These are phyloP conservation scores for Lathronympha strigana DNA, from an alignment of 2,888 invertebrate genomes.

Conservation along the genomic window DNA sequence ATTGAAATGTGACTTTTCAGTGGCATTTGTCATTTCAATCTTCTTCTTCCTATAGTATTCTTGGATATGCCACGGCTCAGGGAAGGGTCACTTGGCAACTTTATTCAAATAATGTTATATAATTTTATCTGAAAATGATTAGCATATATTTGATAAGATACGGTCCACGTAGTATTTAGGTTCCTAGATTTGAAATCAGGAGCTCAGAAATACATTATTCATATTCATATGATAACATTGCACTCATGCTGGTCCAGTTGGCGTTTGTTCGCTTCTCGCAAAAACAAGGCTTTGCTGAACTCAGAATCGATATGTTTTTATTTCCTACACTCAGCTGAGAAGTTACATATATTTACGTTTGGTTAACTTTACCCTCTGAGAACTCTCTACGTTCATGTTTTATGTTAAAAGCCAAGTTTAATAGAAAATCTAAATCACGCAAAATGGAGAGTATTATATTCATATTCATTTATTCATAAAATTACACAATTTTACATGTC, in stretches of 20 bases:
- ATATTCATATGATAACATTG: slow-evolving; percentile 26
- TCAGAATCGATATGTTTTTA: slow-evolving; percentile 13
- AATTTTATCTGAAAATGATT: background rate
- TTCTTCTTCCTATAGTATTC: no score
- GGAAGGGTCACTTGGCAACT: no score
- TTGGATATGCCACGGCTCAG: no score
- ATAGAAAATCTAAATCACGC: no score
- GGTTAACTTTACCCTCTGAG: background rate
- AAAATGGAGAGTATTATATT: no score
- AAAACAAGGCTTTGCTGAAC: slow-evolving; percentile 23
- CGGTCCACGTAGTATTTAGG: background rate
- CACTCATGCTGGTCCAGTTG: slow-evolving; percentile 18
- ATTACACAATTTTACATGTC: no score
- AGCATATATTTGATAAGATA: background rate
- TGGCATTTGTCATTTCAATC: no score
- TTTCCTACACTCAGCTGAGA: background rate
- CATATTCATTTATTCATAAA: no score
- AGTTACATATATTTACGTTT: background rate
- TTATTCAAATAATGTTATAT: background rate
- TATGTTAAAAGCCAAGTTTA: no score
- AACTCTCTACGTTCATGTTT: background rate
- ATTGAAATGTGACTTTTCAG: no score
- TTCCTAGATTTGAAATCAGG: slow-evolving; percentile 10
- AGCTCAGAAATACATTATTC: slow-evolving; percentile 18
- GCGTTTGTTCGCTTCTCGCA: slow-evolving; percentile 7